Conservation (phyloP, 1,140 invertebrate species). For the Drosophila prosaltans region DNA sequence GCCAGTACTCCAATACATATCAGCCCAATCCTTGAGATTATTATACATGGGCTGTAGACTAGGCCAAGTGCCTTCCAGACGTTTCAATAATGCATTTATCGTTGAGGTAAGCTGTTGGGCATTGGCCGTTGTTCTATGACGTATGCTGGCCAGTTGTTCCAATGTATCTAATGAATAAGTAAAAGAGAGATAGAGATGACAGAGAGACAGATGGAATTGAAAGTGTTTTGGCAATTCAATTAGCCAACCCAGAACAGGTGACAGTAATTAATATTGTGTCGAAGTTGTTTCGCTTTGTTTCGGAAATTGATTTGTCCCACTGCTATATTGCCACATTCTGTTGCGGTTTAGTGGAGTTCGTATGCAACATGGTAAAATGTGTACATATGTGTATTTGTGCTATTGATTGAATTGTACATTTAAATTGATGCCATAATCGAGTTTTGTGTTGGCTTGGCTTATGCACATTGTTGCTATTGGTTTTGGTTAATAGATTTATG, state of each 20-base stretch:
- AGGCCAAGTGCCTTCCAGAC: slow-evolving; percentile 69
- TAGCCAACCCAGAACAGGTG: slow-evolving; percentile 47
- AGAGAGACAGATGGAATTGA: neutral
- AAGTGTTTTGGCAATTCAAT: slow-evolving; percentile 56
- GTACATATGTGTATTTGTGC: slow-evolving; percentile 13
- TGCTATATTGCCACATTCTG: neutral
- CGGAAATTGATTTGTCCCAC: slow-evolving; percentile 29
- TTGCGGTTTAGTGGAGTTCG: slow-evolving; percentile 6
- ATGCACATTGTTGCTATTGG: slow-evolving; percentile 5
- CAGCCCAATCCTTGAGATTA: slow-evolving; percentile 68
- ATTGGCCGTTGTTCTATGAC: slow-evolving; percentile 76
- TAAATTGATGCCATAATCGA: slow-evolving; percentile 54
- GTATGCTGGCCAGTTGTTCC: slow-evolving; percentile 75
- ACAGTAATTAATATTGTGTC: slow-evolving; percentile 71
- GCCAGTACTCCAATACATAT: slow-evolving; percentile 71
- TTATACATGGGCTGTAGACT: slow-evolving; percentile 65
- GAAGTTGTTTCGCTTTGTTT: slow-evolving; percentile 35
- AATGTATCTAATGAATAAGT: slow-evolving; percentile 61
- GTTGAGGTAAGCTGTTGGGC: slow-evolving; percentile 76
- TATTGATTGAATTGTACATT: slow-evolving; percentile 69
- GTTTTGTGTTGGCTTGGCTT: slow-evolving; percentile 32
- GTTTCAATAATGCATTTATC: slow-evolving; percentile 66
- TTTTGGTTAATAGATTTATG: neutral
- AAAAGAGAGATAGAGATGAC: neutral
- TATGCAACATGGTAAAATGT: neutral